Conservation (phyloP, 2,113 vertebrate species). For the Ranitomeya variabilis region DNA sequence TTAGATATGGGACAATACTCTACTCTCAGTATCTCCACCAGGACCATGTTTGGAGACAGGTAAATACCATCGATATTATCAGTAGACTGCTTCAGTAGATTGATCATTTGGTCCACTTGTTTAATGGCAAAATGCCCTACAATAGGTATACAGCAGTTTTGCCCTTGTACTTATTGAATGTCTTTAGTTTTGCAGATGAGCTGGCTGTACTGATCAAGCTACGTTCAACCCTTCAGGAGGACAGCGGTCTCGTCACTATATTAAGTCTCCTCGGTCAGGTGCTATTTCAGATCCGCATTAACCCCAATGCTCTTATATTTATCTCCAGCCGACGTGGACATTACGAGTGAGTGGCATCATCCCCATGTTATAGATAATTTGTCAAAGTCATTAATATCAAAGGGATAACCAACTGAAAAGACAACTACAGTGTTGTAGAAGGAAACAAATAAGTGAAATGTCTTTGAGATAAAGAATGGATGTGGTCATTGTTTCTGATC, state of each 20-base stretch:
- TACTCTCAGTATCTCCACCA: conserved; percentile 76
- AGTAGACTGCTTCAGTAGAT: neutral
- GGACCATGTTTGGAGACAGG: conserved; percentile 76
- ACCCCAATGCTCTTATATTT: conserved; percentile 71
- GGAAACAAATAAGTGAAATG: no score
- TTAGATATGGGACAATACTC: conserved; percentile 83
- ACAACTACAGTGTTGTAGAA: neutral
- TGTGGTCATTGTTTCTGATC: no score
- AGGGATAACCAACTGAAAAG: neutral
- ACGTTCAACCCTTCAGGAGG: conserved; percentile 74
- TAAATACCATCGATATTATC: conserved; percentile 58
- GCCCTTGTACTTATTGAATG: neutral
- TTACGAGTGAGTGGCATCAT: conserved; percentile 79
- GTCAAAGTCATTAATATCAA: neutral
- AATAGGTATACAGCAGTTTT: no score
- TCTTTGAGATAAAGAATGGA: no score
- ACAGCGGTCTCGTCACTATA: conserved; percentile 79
- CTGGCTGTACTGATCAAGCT: conserved; percentile 82
- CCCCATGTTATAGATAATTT: neutral
- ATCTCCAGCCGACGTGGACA: conserved; percentile 79
- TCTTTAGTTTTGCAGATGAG: conserved; percentile 79
- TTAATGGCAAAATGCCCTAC: no score
- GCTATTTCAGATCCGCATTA: conserved; percentile 81
- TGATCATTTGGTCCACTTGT: neutral
- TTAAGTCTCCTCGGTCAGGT: conserved; percentile 72